Base-by-base conservation (phyloP, 1,140 invertebrate genomes). In the Drosophila prosaltans region DNA sequence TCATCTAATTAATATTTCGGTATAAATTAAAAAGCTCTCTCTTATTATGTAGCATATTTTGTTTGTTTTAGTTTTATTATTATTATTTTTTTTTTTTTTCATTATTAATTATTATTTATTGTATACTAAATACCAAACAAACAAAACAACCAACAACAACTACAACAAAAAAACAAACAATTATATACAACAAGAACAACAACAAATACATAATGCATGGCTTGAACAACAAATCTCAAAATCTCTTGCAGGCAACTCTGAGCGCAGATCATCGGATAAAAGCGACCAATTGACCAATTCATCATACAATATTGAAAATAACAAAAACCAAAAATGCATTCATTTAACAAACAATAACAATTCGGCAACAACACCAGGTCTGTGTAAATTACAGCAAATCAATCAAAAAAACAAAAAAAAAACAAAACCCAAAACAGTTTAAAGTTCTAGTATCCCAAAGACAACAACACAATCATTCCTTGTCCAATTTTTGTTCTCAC, bases 321-420 rank as follows among this genome's bases (percentile, higher is more conserved):
- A 91, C 81, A 91, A 91, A 91, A 88, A 88, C 83, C 90, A 90
- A 91, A 91, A 91, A 92, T 78, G 90, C 91, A 91, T 92, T 92
- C 90, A 92, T 91, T 91, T 91, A 91, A 91, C 90, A 91, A 91
- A 92, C 90, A 92, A 92, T 92, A 92, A 92, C 76, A 92, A 92
- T 92, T 92, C 91, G 80, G 91, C 90, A 77, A 92, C 91, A 82
- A 91, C 91, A 90, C 91, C 91, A 92, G 91, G 91, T 92, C 90
- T 92, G 91, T 92, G 80, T 84, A 89, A 77, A 89, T 80, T 88
- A 83, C 83, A 88, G 73, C 76, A 88, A 88, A 59, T 65, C 40
- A 45, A 65, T 64, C 55, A 69, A 57, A 70, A 39, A 70, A 68
- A 36, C 32, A 5, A 36, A 41, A 77, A 58, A 43, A 63, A 57